Conservation (phyloP, 2,797 vertebrate genomes). For the Bovichtus diacanthus region DNA sequence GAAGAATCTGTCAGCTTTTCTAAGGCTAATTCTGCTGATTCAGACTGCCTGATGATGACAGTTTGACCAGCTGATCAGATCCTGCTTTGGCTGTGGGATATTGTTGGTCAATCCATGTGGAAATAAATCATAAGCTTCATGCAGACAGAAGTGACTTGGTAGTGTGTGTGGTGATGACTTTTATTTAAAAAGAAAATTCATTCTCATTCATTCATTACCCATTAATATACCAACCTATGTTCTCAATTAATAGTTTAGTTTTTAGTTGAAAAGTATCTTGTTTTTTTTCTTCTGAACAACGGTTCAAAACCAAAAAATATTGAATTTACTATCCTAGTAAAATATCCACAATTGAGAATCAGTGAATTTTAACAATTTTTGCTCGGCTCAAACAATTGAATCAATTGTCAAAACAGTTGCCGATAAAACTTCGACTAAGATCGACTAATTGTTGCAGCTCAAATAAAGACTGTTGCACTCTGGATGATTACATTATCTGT, state of each 20-base stretch:
- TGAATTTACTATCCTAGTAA: background rate
- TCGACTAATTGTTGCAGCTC: background rate
- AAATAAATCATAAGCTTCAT: constrained; percentile 1
- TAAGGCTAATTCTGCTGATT: background rate
- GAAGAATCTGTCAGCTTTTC: background rate
- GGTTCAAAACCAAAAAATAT: background rate
- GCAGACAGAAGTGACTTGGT: background rate
- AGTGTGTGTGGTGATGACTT: background rate
- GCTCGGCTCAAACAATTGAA: background rate
- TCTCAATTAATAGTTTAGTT: background rate
- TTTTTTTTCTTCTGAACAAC: background rate
- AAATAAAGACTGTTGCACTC: background rate
- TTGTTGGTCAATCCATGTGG: background rate
- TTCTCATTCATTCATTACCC: too few species aligned
- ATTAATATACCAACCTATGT: background rate
- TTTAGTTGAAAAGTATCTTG: background rate
- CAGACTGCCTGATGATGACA: background rate
- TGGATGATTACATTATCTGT: too few species aligned
- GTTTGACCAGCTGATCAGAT: background rate
- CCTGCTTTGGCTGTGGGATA: background rate
- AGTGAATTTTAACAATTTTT: background rate
- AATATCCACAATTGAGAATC: background rate
- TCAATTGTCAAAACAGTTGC: background rate
- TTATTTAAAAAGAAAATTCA: too few species aligned
- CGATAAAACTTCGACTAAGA: too few species aligned